Percentiles rank a stretch among this genome's conserved stretches.
Evolutionary conservation across 2,888 invertebrate genomes (phyloP).

Genomic region (Tachystola acroxantha): DNA sequence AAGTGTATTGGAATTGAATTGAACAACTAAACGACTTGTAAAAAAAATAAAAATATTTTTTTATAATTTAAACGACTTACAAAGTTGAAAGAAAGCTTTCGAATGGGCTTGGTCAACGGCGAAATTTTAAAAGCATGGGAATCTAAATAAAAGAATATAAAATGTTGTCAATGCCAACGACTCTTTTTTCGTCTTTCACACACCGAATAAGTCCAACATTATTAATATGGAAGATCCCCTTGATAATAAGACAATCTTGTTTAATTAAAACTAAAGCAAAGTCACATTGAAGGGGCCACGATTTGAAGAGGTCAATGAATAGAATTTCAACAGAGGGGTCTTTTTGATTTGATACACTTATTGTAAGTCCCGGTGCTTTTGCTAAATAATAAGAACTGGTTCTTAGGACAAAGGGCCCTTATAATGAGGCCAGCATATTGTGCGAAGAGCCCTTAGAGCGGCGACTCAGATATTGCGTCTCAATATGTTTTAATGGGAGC

Average conservation of each 20-base stretch:
- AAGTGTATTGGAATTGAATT: too few species aligned
- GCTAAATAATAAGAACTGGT: conserved; percentile 69
- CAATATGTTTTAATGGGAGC: conserved; percentile 66
- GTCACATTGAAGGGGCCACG: conserved; percentile 32
- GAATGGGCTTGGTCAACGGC: too few species aligned
- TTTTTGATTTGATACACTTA: conserved; percentile 74
- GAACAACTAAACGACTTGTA: too few species aligned
- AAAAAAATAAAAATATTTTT: too few species aligned
- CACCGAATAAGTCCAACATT: not conserved
- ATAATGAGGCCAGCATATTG: conserved; percentile 76
- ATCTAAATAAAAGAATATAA: not conserved
- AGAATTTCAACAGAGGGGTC: conserved; percentile 54
- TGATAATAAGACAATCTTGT: conserved; percentile 38
- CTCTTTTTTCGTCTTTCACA: not conserved
- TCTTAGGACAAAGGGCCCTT: conserved; percentile 74
- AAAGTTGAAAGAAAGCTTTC: too few species aligned
- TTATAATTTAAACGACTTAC: too few species aligned
- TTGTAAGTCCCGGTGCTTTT: conserved; percentile 61
- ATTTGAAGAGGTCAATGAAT: conserved; percentile 60
- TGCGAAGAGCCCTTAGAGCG: conserved; percentile 64
- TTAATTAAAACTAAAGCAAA: conserved; percentile 66
- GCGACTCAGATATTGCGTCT: conserved; percentile 48
- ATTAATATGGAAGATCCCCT: not conserved
- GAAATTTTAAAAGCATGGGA: too few species aligned
- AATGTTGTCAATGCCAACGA: conserved; percentile 7